Conservation (phyloP, 2,797 vertebrate genomes). For the Smutsia gigantea region DNA sequence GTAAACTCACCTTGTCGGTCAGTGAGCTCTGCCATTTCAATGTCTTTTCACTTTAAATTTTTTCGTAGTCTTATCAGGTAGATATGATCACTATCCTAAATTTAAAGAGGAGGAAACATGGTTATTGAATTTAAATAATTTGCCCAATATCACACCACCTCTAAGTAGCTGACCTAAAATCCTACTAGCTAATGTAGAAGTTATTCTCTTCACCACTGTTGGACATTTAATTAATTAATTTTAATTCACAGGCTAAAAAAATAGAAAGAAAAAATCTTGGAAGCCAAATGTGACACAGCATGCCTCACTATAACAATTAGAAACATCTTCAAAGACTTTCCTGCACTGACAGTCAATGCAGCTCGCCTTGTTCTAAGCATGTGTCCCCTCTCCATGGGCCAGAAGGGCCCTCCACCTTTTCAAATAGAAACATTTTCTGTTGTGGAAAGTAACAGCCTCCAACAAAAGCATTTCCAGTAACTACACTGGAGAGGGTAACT, state of each 20-base stretch:
- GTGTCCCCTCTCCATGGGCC: background rate
- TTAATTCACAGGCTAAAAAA: background rate
- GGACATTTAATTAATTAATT: background rate
- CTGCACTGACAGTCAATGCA: background rate
- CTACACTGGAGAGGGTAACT: background rate
- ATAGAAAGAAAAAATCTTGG: background rate
- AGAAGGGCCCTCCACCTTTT: background rate
- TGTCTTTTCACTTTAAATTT: background rate
- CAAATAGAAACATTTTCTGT: background rate
- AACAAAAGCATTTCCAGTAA: background rate
- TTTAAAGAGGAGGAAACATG: background rate
- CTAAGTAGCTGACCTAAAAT: background rate
- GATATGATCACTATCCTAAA: background rate
- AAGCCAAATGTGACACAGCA: background rate
- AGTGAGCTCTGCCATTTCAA: background rate
- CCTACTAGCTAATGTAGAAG: background rate
- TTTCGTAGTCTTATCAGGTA: background rate
- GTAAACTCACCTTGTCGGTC: background rate
- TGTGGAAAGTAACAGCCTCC: background rate
- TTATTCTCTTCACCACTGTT: background rate
- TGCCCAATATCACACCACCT: background rate
- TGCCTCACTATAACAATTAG: background rate
- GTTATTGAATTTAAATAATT: background rate
- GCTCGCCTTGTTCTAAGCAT: background rate
- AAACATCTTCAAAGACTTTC: constrained; percentile 10